Base-by-base conservation (phyloP, 2,113 vertebrate genomes). In the Ondatra zibethicus region DNA sequence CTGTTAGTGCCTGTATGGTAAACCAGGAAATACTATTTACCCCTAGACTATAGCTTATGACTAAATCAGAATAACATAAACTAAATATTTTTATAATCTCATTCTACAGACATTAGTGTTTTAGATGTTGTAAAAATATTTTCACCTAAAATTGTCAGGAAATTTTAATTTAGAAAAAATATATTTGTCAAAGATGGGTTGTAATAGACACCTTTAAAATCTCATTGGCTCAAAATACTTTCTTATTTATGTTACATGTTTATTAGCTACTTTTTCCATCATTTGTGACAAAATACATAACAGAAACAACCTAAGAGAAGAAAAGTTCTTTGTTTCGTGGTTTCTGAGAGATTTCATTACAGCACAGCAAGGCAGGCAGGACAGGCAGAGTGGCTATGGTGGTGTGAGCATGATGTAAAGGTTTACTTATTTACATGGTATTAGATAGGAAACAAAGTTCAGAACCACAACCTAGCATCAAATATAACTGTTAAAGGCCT, bases 91-190 rank as follows among this genome's bases (percentile, higher is more conserved):
- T 85, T 94, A 88, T 85, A 91, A 85, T 76, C n/a, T 93, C 50
- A 87, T 95, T 55, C 63, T 94, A 39, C 21, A 58, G 65, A 84
- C 25, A 89, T 80, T 68, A 86, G 19, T 93, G 11, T 39, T 88
- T 92, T 29, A 93, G 68, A 85, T 76, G 16, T 88, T 72, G 75
- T 72, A 91, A 93, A 93, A 93, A 92, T 88, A 70, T 90, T 85
- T 88, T 96, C 36, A 95, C 52, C 21, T 89, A 25, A 95, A 96
- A 82, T 96, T 63, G 77, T 93, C 76, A 94, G 76, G 87, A 86
- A 96, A 90, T 52, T 96, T 94, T 89, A 96, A 94, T 80, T 93
- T 3, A 96, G 58, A 95, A 96, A 97, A 47, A 93, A 96, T 21
- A 87, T 16, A 12, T 88, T 66, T 93, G 33, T 77, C n/a, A 90